Base-by-base conservation (phyloP, 2,797 vertebrate genomes). In the Sphenodon punctatus region DNA sequence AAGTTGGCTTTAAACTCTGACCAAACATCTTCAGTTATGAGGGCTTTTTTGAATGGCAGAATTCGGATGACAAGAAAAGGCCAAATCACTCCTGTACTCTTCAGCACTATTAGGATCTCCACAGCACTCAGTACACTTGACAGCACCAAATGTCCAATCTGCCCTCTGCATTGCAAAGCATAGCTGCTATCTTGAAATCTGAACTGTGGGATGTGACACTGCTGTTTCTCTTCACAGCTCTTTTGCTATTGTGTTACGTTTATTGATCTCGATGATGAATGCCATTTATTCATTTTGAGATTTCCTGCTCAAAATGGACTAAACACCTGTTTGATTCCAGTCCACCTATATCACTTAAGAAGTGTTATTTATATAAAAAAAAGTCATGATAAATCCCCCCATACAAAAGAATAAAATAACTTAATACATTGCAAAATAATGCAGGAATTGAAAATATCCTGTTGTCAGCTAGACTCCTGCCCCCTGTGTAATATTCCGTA, bases 241-340 rank as follows among this genome's bases (percentile, higher is more conserved):
- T 80, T 72, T 88, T 59, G 80, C 0, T 0, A 38, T 58, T 88
- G 80, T 80, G 66, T 72, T 68, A 22, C 65, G 53, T 59, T 80
- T 69, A 70, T 60, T 46, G 76, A 67, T 86, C 78, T 75, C 17
- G 51, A 39, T 82, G 39, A 65, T 82, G 39, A 65, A 59, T 72
- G 25, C 58, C 68, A 70, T 20, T 63, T 73, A 56, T 59, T 64
- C 48, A 88, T 80, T 39, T 64, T 80, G 72, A 77, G 55, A 79
- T 86, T 86, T 90, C 75, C 49, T 78, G 77, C 81, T 78, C 78
- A 89, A 82, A 77, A 89, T 45, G 25, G 74, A 76, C 68, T 67
- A 66, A 87, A 87, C 78, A 75, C 42, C 67, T 80, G 68, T n/a
- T 82, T 88, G 66, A 64, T 80, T 88, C 80, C 67, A 78, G 59